Conservation (phyloP, 2,888 invertebrate genomes). For the Nysson spinosus region DNA sequence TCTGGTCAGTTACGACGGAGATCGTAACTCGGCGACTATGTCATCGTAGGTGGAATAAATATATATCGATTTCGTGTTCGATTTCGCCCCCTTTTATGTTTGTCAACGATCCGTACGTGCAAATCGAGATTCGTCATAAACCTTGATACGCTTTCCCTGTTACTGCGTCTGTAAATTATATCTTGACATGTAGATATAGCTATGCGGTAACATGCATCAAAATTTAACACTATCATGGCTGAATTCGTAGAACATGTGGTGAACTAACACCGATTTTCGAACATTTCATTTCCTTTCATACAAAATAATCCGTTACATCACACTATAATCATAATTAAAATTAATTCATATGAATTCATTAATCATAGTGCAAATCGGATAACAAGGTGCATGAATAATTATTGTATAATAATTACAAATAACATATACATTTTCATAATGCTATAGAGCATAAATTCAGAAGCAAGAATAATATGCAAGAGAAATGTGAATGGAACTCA, state of each 20-base stretch:
- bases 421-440: too few relatives aligned
- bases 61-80: slow-evolving; percentile 6
- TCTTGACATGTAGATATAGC: not conserved
- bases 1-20: not conserved
- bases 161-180: slow-evolving; percentile 1
- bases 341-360: too few relatives aligned
- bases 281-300: too few relatives aligned
- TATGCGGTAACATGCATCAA: not conserved
- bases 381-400: too few relatives aligned
- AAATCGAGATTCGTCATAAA: not conserved
- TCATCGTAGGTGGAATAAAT: not conserved
- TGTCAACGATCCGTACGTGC: slow-evolving; percentile 2
- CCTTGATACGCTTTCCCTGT: not conserved
- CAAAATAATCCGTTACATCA: too few relatives aligned
- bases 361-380: too few relatives aligned
- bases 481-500: too few relatives aligned
- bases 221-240: not conserved
- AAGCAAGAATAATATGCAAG: too few relatives aligned
- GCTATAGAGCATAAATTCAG: too few relatives aligned
- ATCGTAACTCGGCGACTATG: not conserved
- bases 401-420: too few relatives aligned
- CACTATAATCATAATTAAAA: too few relatives aligned
- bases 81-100: slow-evolving; percentile 5
- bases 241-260: not conserved
- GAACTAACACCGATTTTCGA: too few relatives aligned